Conservation (phyloP, 2,888 invertebrate genomes). For the Pomacea canaliculata region DNA sequence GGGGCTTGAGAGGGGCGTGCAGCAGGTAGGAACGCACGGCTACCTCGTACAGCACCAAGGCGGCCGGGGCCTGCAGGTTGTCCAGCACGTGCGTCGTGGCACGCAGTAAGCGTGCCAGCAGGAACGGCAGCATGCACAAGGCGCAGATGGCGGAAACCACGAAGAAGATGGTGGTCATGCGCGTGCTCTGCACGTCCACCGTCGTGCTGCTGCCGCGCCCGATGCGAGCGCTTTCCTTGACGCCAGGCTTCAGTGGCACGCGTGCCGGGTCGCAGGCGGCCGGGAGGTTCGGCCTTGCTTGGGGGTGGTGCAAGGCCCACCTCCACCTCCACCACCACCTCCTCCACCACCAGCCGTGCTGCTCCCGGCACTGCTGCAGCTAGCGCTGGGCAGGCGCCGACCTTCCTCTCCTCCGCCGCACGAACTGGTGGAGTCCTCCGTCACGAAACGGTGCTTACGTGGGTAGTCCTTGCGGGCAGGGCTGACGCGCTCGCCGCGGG, state of each 20-base stretch:
- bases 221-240: conserved; percentile 21
- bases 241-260: conserved; percentile 28
- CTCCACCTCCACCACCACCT: neutral
- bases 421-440: conserved; percentile 33
- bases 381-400: conserved; percentile 1
- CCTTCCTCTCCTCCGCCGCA: conserved; percentile 19
- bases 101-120: conserved; percentile 49
- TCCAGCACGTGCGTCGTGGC: conserved; percentile 45
- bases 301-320: neutral
- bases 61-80: conserved; percentile 34
- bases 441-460: conserved; percentile 37
- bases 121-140: conserved; percentile 50
- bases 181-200: conserved; percentile 38
- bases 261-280: conserved; percentile 27
- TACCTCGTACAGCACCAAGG: conserved; percentile 51
- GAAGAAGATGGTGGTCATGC: conserved; percentile 55
- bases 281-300: conserved; percentile 1
- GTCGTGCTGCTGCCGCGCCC: conserved; percentile 17
- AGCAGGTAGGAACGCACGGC: conserved; percentile 55
- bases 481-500: conserved; percentile 43
- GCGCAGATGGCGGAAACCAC: conserved; percentile 52
- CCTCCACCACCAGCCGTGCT: neutral
- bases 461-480: conserved; percentile 31
- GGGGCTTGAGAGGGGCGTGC: conserved; percentile 53
- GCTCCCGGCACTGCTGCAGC: conserved; percentile 3